A percentile compares a stretch with the other conserved stretches of the same genome.
Conservation (phyloP, 2,797 vertebrate species). For the Arctocebus calabarensis region DNA sequence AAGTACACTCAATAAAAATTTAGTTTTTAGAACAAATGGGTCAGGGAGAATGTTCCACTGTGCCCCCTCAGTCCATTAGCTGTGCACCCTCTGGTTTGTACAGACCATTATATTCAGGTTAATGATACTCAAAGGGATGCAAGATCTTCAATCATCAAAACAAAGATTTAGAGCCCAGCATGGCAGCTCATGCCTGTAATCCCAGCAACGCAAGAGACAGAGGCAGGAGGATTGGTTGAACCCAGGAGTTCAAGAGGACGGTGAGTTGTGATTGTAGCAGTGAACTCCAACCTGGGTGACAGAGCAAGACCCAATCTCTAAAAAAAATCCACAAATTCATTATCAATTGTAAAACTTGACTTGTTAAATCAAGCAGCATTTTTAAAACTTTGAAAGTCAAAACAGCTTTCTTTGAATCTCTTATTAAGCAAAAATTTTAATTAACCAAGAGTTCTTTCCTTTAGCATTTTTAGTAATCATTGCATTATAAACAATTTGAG, state of each 20-base stretch:
- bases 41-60: background rate
- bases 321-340: background rate
- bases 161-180: background rate
- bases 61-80: background rate
- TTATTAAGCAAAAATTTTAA: conserved; percentile 43
- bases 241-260: background rate
- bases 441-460: conserved; percentile 12
- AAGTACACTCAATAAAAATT: background rate
- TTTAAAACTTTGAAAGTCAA: conserved; percentile 42
- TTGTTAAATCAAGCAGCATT: conserved; percentile 26
- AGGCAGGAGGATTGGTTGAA: background rate
- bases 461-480: conserved; percentile 17
- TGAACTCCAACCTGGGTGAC: background rate
- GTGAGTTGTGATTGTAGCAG: background rate
- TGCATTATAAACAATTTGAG: background rate
- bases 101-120: background rate
- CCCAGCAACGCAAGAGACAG: background rate
- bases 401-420: background rate
- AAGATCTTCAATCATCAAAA: background rate
- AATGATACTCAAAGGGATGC: background rate
- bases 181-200: background rate
- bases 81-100: background rate
- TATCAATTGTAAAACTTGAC: background rate
- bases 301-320: background rate
- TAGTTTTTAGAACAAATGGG: background rate